Conservation (phyloP, 2,113 vertebrate species). For the Pachyramphus minor region DNA sequence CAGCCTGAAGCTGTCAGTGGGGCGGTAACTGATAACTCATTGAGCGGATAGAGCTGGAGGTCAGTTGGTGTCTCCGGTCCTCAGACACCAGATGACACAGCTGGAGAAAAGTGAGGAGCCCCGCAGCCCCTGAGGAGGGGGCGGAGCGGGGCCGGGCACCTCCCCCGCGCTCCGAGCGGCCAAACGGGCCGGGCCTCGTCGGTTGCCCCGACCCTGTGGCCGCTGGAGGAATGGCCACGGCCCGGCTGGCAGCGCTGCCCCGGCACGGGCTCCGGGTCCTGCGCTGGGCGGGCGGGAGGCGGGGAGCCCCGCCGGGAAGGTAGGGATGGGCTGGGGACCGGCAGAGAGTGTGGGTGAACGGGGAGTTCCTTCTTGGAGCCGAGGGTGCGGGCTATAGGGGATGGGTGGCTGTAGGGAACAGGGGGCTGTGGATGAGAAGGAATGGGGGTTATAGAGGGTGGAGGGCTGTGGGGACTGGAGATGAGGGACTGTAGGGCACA, state of each 20-base stretch:
- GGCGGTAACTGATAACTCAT: fast-evolving
- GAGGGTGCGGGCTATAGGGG: too few relatives aligned
- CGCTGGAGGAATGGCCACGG: neutral
- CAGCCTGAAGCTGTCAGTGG: fast-evolving
- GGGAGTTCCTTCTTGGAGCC: too few relatives aligned
- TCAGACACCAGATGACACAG: neutral
- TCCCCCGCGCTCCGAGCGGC: neutral
- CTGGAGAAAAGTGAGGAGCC: neutral
- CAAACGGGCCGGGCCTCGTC: neutral
- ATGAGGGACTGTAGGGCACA: neutral
- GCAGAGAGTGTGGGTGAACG: too few relatives aligned
- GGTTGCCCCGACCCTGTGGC: too few relatives aligned
- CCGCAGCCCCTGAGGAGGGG: neutral
- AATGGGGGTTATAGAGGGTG: fast-evolving
- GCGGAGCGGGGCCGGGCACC: neutral
- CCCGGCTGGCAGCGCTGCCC: neutral
- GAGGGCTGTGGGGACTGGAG: neutral
- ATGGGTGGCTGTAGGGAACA: too few relatives aligned
- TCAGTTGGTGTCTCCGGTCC: neutral
- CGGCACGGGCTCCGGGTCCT: neutral
- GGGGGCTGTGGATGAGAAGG: too few relatives aligned
- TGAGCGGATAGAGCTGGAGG: neutral
- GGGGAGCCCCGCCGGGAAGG: neutral
- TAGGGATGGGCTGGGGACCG: neutral
- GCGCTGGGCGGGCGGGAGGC: neutral